Percentiles rank a stretch among this genome's conserved stretches.
phyloP scores from a whole-genome alignment of 2,888 invertebrate species.

The Amphipyra berbera region DNA sequence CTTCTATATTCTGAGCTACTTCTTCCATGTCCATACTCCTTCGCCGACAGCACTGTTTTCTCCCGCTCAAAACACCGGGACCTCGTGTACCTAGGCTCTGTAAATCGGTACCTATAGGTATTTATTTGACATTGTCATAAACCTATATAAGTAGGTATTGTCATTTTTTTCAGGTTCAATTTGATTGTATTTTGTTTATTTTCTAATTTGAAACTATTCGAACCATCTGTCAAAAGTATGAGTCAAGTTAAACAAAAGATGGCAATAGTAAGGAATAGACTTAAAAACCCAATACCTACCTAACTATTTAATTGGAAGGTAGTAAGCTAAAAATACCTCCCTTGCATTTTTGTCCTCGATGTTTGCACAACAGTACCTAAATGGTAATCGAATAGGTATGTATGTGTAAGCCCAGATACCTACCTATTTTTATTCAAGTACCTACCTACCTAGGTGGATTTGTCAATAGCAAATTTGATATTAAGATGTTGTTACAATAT shows the following conservation, averaged over 20 bases:
- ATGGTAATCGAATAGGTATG: too few species aligned
- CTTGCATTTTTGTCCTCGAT: too few species aligned
- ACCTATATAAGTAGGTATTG: too few species aligned
- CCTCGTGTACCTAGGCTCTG: neutral
- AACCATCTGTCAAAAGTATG: conserved; percentile 23
- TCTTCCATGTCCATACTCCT: conserved; percentile 27
- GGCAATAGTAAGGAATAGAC: neutral
- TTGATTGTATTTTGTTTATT: conserved; percentile 45
- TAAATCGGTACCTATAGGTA: neutral
- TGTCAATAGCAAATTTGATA: too few species aligned
- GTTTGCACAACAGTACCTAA: too few species aligned
- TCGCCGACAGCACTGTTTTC: neutral
- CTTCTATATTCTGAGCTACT: conserved; percentile 24
- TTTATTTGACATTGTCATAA: conserved; percentile 25
- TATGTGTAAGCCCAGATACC: too few species aligned
- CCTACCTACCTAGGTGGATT: too few species aligned
- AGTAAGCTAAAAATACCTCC: too few species aligned
- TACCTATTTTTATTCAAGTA: too few species aligned
- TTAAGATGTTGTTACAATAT: too few species aligned
- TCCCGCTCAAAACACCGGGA: neutral
- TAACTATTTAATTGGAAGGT: too few species aligned
- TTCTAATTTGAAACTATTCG: conserved; percentile 36
- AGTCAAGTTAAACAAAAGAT: neutral
- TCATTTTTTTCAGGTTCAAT: conserved; percentile 24
- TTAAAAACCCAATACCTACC: too few species aligned